Base-by-base conservation (phyloP, 1,140 invertebrate genomes). In the Mya arenaria region DNA sequence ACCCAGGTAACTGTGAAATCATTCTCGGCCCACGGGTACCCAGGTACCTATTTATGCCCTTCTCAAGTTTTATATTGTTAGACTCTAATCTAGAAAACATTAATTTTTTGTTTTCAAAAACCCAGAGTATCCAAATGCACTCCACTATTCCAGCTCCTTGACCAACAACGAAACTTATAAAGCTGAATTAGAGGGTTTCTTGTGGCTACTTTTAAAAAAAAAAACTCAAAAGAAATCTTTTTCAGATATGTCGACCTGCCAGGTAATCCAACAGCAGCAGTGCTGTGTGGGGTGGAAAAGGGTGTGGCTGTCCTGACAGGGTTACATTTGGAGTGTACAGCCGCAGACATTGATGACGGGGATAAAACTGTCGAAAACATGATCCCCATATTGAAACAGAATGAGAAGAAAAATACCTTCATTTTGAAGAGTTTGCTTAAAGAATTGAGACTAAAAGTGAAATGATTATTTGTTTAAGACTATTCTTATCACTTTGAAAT, bases 261-360 rank as follows among this genome's bases (percentile, higher is more conserved):
- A 13, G 34, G 63, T 8, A 32, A 19, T 28, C 69, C 79, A 28
- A 69, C 41, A 5, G 56, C 69, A 10, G 73, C 73, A 32, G 69
- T 82, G 6, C 13, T 34, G 10, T 73, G 79, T 32, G 52, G 32
- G 17, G 32, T 82, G 5, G 69, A 60, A 37, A 34, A 60, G 4
- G 79, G 79, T 41, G 4, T n/a, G 17, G 79, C 60, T 28, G 52
- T 71, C 28, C 41, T 83, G 52, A 69, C 36, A 25, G 73, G 71
- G 17, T n/a, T 56, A 6, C 82, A 83, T 71, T 32, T 78, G 32
- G 74, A 68, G 41, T 65, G 72, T 25, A 34, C 62, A 15, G 30
- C 30, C 36, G 48, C 48, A n/a, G 66, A 78, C 39, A 71, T 83
- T 32, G 55, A 83, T 65, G 73, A 68, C 63, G 69, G 58, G 23